Evolutionary conservation across 2,797 vertebrate species (phyloP).

Genomic region (Mormyrops boulengeri): DNA sequence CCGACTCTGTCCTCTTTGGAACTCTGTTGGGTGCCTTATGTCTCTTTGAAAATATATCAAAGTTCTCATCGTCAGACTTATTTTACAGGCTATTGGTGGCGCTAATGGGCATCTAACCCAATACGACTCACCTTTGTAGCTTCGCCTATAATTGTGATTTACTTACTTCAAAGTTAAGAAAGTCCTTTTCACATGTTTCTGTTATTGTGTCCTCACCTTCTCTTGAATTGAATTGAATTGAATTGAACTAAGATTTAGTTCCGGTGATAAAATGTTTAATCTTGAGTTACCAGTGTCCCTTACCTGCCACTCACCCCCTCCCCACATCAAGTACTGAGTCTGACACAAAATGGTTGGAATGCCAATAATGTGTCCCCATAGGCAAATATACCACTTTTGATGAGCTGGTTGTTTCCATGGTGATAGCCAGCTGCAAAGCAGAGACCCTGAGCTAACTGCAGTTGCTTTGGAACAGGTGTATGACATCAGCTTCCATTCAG

Average conservation of each 20-base stretch:
- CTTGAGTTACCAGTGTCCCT: neutral
- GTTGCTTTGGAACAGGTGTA: neutral
- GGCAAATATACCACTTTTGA: neutral
- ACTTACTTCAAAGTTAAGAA: neutral
- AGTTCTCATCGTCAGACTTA: neutral
- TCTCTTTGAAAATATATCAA: neutral
- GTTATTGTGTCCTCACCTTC: neutral
- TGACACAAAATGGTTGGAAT: neutral
- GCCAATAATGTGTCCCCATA: conserved; percentile 1
- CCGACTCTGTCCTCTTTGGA: neutral
- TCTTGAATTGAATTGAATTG: neutral
- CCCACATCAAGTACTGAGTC: neutral
- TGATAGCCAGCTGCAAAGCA: neutral
- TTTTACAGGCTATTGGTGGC: neutral
- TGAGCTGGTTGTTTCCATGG: neutral
- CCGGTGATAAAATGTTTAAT: neutral
- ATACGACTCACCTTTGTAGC: neutral
- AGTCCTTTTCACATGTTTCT: neutral
- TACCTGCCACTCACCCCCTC: neutral
- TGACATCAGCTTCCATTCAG: neutral
- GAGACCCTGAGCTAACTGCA: neutral
- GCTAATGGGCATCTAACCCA: neutral
- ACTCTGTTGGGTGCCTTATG: neutral
- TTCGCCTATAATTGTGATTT: neutral
- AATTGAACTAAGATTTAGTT: neutral